Evolutionary conservation across 2,888 invertebrate genomes (phyloP), one percentile per base, ranked within the genome.

Genomic region (Gymnocheta viridis): DNA sequence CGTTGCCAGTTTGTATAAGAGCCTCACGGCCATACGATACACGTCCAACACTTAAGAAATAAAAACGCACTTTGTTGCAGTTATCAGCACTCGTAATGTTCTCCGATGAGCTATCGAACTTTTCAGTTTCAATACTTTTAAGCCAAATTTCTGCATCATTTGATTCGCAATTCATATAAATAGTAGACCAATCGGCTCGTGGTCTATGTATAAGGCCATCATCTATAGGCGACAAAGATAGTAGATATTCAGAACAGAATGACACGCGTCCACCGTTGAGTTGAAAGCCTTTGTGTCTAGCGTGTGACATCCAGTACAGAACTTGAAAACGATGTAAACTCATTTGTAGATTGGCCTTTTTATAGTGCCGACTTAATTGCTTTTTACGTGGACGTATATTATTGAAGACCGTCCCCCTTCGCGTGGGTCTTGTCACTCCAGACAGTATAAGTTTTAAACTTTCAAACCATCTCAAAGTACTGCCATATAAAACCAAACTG

Each of bases 291-390:
- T 97, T 95, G 90, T 98, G 98, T 93, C 97, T 96, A 0, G 98
- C 97, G 87, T 98, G 98, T 0, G 99, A 99, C 94, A 99, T 98
- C 99, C 99, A 99, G 93, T 99, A 99, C 3, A 91, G 88, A 6
- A 92, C 92, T 92, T 96, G 96, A 86, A 96, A 94, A 87, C 96
- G 95, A 89, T 98, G 98, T 70, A 99, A 93, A 0, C 96, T 96
- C 88, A 99, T 94, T 6, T 96, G 95, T 4, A 98, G 93, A 90
- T 97, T 95, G 38, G 98, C 95, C 88, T 96, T 96, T 86, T 96
- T 95, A 90, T 96, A 98, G 91, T 99, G 99, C 0, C 99, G 94
- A 87, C 98, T 98, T 4, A 99, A 94, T 87, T 98, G 98, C 85
- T 96, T 96, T 91, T 98, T 98, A 74, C 96, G 94, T 14, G 97